Evolutionary conservation across 2,797 vertebrate genomes (phyloP).

Genomic region (Kryptolebias ocellatus): DNA sequence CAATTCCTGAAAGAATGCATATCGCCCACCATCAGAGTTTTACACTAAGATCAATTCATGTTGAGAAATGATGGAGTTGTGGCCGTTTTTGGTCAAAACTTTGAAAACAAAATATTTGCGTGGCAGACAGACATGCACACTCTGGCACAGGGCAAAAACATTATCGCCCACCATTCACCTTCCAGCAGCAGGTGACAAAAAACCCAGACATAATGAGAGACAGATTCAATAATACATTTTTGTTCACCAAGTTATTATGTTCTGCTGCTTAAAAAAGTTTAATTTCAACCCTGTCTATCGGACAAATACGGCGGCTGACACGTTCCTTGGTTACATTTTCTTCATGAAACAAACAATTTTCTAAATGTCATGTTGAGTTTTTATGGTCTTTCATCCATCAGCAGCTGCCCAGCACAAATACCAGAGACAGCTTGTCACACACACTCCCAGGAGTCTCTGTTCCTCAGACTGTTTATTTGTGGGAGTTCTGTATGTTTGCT

Average conservation of each 20-base stretch:
- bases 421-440: slow-evolving; percentile 45
- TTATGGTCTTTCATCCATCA: slow-evolving; percentile 48
- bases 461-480: slow-evolving; percentile 26
- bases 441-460: slow-evolving; percentile 28
- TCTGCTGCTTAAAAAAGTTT: slow-evolving; percentile 10
- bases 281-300: slow-evolving; percentile 21
- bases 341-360: slow-evolving; percentile 46
- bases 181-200: too few species aligned
- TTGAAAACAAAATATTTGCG: too few species aligned
- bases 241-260: slow-evolving; percentile 21
- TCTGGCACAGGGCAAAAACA: too few species aligned
- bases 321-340: slow-evolving; percentile 44
- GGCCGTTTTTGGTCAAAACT: too few species aligned
- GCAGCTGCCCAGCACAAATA: slow-evolving; percentile 45
- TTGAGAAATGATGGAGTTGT: too few species aligned
- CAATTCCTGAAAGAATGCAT: too few species aligned
- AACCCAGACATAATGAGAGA: too few species aligned
- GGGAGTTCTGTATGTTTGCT: slow-evolving; percentile 12
- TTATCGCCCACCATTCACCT: too few species aligned
- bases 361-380: slow-evolving; percentile 61
- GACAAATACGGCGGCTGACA: slow-evolving; percentile 37
- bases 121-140: too few species aligned
- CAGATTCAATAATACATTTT: slow-evolving; percentile 9
- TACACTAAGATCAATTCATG: too few species aligned
- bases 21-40: too few species aligned